Percentiles rank a stretch among this genome's conserved stretches.
These are phyloP conservation scores for Synergus laeviventris DNA, from an alignment of 2,888 invertebrate species.

Conservation along the genomic window DNA sequence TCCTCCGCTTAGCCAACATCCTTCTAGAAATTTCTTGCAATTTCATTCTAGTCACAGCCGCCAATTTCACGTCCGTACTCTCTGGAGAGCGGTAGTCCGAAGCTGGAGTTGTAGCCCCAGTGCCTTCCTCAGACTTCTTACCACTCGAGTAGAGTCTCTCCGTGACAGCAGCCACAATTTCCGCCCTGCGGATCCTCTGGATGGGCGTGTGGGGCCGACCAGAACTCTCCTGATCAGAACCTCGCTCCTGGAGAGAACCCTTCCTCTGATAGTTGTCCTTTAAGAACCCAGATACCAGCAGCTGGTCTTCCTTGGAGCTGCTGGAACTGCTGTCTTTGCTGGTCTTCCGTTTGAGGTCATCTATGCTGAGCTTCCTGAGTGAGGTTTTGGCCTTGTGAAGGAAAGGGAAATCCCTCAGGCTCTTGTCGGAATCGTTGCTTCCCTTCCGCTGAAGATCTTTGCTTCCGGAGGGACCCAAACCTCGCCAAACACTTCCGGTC, in stretches of 20 bases:
- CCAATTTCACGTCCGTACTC: constrained; percentile 62
- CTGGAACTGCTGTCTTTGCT: constrained; percentile 68
- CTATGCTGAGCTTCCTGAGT: constrained; percentile 62
- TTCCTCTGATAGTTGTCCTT: constrained; percentile 57
- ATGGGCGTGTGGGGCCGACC: constrained; percentile 63
- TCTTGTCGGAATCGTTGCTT: constrained; percentile 65
- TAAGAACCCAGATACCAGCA: constrained; percentile 54
- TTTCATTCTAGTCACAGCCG: constrained; percentile 64
- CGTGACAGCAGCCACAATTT: constrained; percentile 85
- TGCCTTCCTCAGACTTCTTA: constrained; percentile 64
- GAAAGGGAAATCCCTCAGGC: constrained; percentile 49
- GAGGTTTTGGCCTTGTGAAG: constrained; percentile 44
- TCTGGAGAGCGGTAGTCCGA: constrained; percentile 63
- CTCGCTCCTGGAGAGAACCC: constrained; percentile 52
- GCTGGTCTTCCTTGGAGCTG: constrained; percentile 66
- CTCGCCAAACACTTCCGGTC: constrained; percentile 49
- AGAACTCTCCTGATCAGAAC: constrained; percentile 56
- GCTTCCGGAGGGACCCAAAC: constrained; percentile 45
- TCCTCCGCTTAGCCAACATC: constrained; percentile 69
- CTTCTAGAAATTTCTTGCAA: constrained; percentile 71
- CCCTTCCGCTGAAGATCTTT: constrained; percentile 60
- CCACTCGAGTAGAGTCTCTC: constrained; percentile 80
- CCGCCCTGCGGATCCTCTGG: constrained; percentile 78
- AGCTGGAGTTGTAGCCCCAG: constrained; percentile 53
- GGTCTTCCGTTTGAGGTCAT: constrained; percentile 63